Conservation (phyloP, 2,888 invertebrate genomes). For the Calameuta idolon region DNA sequence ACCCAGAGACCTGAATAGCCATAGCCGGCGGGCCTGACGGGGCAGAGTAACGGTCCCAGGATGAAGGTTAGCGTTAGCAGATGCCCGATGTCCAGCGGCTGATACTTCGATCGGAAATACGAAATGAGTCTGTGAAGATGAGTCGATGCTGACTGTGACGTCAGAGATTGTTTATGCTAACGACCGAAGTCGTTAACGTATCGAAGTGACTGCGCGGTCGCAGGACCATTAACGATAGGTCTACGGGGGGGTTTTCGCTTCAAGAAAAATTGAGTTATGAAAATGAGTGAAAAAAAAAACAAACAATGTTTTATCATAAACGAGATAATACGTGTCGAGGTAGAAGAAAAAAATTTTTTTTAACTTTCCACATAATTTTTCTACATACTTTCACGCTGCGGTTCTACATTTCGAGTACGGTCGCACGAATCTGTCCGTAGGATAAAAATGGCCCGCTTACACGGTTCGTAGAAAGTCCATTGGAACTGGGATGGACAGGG, state of each 20-base stretch:
- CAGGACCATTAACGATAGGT: not conserved
- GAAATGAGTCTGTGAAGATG: not conserved
- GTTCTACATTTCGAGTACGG: not conserved
- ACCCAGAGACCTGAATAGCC: conserved; percentile 67
- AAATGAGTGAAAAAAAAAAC: not conserved
- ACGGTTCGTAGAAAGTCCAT: not conserved
- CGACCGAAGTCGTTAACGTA: not conserved
- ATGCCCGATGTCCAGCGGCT: conserved; percentile 15
- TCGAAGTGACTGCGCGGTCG: not conserved
- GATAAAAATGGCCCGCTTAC: not conserved
- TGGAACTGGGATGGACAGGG: not conserved
- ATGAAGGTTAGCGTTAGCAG: conserved; percentile 62
- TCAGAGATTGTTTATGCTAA: not conserved
- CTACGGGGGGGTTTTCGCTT: too few relatives aligned
- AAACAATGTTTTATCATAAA: not conserved
- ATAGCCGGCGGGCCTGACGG: conserved; percentile 58
- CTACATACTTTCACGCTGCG: not conserved
- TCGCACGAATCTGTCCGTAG: not conserved
- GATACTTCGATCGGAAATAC: not conserved
- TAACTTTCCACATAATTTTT: too few relatives aligned
- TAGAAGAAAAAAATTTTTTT: too few relatives aligned
- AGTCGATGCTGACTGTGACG: not conserved
- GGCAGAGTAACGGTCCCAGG: conserved; percentile 65
- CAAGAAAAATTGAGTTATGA: too few relatives aligned
- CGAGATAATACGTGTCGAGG: not conserved